Evolutionary conservation across 2,797 vertebrate genomes (phyloP).

Genomic region (Sardinella longiceps): DNA sequence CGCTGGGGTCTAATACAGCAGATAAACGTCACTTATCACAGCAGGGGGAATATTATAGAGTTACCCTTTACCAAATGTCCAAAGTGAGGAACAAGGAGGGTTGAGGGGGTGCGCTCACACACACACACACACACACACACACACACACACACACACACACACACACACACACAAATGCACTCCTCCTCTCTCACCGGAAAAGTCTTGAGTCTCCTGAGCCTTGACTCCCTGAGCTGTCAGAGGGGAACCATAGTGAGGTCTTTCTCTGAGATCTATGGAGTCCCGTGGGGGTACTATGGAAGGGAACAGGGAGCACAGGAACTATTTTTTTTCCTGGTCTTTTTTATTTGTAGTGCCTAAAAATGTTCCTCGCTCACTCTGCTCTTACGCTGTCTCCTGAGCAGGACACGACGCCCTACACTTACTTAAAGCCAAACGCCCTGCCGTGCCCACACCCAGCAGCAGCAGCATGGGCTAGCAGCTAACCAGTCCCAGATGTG

Average conservation of each 20-base stretch:
- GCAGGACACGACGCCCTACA: constrained; percentile 1
- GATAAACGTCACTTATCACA: background rate
- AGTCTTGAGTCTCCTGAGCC: background rate
- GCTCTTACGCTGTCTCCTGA: background rate
- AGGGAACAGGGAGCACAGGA: background rate
- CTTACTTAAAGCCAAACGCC: background rate
- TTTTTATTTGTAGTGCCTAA: constrained; percentile 11
- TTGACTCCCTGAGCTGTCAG: background rate
- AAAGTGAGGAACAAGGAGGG: background rate
- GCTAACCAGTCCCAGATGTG: constrained; percentile 22
- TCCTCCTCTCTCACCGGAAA: no score
- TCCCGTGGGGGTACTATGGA: background rate
- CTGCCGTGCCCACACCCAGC: background rate
- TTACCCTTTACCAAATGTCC: background rate
- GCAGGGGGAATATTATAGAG: background rate
- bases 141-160: no score
- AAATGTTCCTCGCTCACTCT: background rate
- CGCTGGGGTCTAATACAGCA: background rate
- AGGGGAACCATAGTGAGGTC: background rate
- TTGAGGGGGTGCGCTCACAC: no score
- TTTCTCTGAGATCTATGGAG: background rate
- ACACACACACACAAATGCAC: no score
- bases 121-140: no score
- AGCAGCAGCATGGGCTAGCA: background rate
- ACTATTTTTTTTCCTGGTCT: background rate